Conservation (phyloP, 2,888 invertebrate species). For the Craniophora ligustri region DNA sequence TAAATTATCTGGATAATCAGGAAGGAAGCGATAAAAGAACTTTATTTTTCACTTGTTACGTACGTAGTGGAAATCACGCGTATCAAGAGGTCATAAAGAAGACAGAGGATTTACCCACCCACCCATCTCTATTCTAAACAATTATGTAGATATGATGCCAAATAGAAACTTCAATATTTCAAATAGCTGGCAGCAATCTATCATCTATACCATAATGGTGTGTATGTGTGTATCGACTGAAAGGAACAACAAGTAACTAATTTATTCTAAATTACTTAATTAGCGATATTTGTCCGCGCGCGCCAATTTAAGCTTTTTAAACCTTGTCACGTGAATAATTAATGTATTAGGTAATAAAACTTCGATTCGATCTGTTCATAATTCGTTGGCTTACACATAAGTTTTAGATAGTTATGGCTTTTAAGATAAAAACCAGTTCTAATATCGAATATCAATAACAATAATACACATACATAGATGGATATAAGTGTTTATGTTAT, state of each 20-base stretch:
- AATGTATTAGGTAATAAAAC: slow-evolving; percentile 17
- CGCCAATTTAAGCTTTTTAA: slow-evolving; percentile 15
- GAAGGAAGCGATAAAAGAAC: too few species aligned
- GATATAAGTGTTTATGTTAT: too few species aligned
- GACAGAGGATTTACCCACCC: too few species aligned
- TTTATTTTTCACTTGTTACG: too few species aligned
- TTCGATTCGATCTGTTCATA: slow-evolving; percentile 1
- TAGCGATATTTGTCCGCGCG: slow-evolving; percentile 17
- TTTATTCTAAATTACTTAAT: slow-evolving; percentile 46
- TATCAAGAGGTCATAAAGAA: too few species aligned
- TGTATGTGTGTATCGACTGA: slow-evolving; percentile 24
- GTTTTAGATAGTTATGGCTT: slow-evolving; percentile 4
- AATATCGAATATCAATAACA: slow-evolving; percentile 1
- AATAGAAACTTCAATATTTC: slow-evolving; percentile 37
- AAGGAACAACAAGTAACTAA: slow-evolving; percentile 31
- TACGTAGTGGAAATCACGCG: too few species aligned
- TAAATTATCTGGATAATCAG: too few species aligned
- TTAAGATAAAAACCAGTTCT: slow-evolving; percentile 10
- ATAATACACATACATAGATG: slow-evolving; percentile 1
- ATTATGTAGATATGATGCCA: neutral
- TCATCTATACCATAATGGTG: slow-evolving; percentile 28
- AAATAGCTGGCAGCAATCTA: slow-evolving; percentile 30
- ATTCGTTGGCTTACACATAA: neutral
- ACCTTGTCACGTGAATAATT: slow-evolving; percentile 16
- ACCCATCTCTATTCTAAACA: too few species aligned